Evolutionary conservation across 2,888 invertebrate species (phyloP).

Genomic region (Tromatobia lineatoria): DNA sequence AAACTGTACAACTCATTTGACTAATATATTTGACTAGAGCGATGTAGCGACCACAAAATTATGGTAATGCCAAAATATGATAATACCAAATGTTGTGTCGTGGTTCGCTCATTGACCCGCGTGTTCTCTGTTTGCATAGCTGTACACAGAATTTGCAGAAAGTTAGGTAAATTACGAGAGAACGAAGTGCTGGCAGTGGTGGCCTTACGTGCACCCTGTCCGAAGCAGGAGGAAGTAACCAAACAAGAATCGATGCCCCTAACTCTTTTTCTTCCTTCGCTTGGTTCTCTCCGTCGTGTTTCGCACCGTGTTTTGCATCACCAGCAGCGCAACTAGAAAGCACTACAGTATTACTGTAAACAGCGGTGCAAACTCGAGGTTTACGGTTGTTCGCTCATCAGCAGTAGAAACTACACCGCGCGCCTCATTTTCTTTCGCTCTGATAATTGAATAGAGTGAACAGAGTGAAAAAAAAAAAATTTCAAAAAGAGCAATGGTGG

Average conservation of each 20-base stretch:
- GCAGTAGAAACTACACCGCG: conserved; percentile 26
- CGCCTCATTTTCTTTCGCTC: conserved; percentile 45
- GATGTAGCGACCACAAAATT: conserved; percentile 16
- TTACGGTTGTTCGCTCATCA: conserved; percentile 51
- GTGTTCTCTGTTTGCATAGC: conserved; percentile 3
- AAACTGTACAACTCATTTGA: too few species aligned
- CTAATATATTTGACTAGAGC: neutral
- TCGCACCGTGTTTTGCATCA: neutral
- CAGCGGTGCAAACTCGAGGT: conserved; percentile 12
- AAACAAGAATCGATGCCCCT: conserved; percentile 58
- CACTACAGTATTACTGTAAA: conserved; percentile 2
- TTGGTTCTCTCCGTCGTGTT: neutral
- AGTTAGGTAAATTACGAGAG: conserved; percentile 47
- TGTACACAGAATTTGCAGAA: conserved; percentile 14
- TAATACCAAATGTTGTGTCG: conserved; percentile 9
- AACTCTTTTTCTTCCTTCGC: conserved; percentile 45
- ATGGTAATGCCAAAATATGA: conserved; percentile 44
- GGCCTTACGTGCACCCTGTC: conserved; percentile 2
- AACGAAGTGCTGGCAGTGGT: neutral
- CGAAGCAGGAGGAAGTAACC: conserved; percentile 9
- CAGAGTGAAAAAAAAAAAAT: conserved; percentile 2
- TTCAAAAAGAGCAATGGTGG: neutral
- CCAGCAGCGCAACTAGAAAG: neutral
- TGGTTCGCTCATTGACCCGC: neutral
- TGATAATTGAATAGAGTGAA: conserved; percentile 51